Evolutionary conservation across 2,888 invertebrate species (phyloP).

Genomic region (Trichogramma evanescens): DNA sequence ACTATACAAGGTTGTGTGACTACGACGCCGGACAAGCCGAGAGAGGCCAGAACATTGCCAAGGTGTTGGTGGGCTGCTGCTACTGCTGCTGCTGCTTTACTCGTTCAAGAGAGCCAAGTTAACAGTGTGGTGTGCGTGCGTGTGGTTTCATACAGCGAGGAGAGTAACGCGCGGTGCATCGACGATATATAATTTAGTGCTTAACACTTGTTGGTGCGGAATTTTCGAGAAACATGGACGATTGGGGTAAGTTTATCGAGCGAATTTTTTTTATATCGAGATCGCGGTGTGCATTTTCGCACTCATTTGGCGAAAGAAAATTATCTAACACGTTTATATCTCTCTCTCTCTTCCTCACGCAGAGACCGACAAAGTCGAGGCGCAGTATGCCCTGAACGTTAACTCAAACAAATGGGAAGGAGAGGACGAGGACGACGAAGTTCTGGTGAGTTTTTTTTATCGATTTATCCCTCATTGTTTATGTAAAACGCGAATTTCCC

Average conservation of each 20-base stretch:
- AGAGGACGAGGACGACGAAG: conserved; percentile 79
- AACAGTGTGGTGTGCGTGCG: too few species aligned
- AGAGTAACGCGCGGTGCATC: too few species aligned
- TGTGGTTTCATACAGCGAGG: too few species aligned
- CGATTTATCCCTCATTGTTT: neutral
- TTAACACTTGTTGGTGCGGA: too few species aligned
- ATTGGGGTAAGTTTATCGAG: conserved; percentile 17
- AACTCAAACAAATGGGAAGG: conserved; percentile 77
- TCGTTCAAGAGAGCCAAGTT: too few species aligned
- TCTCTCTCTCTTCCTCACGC: conserved; percentile 42
- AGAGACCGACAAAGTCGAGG: conserved; percentile 70
- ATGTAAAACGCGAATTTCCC: neutral
- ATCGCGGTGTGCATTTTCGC: neutral
- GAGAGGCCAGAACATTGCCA: too few species aligned
- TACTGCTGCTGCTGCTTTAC: too few species aligned
- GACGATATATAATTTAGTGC: too few species aligned
- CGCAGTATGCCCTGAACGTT: conserved; percentile 57
- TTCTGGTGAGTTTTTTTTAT: conserved; percentile 57
- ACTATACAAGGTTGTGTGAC: too few species aligned
- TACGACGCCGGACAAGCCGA: too few species aligned
- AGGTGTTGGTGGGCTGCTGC: too few species aligned
- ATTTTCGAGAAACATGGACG: conserved; percentile 12
- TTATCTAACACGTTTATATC: neutral
- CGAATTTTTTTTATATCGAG: neutral
- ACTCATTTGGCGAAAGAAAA: neutral